These are phyloP conservation scores for Thaumetopoea pityocampa DNA, from an alignment of 1,140 invertebrate genomes.

Conservation along the genomic window DNA sequence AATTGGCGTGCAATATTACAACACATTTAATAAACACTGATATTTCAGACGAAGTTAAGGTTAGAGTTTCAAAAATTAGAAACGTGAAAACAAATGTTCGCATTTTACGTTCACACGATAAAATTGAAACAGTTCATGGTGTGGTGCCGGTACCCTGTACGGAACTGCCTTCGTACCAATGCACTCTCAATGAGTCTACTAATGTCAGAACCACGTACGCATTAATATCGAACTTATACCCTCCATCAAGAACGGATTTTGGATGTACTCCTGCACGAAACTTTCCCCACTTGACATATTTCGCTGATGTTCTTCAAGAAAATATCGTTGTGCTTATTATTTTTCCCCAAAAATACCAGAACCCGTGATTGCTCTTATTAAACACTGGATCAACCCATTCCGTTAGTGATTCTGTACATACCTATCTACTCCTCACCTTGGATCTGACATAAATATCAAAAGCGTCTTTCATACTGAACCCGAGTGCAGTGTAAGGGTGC, in stretches of 20 bases:
- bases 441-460: conserved; percentile 88
- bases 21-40: too few species aligned
- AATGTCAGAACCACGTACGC: conserved; percentile 96
- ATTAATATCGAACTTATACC: conserved; percentile 97
- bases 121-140: too few species aligned
- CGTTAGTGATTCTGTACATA: background rate
- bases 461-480: conserved; percentile 91
- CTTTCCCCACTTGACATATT: conserved; percentile 83
- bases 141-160: too few species aligned
- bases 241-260: conserved; percentile 90
- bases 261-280: conserved; percentile 94
- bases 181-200: conserved; percentile 91
- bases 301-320: conserved; percentile 83
- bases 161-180: conserved; percentile 92
- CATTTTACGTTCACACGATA: too few species aligned
- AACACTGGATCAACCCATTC: too few species aligned
- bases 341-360: conserved; percentile 96
- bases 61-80: too few species aligned
- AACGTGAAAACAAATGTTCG: too few species aligned
- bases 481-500: conserved; percentile 85
- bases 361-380: too few species aligned
- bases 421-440: conserved; percentile 48
- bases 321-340: conserved; percentile 94
- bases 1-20: too few species aligned
- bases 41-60: too few species aligned